These are phyloP conservation scores for Aphidius gifuensis DNA, from an alignment of 1,140 invertebrate genomes.

Conservation along the genomic window DNA sequence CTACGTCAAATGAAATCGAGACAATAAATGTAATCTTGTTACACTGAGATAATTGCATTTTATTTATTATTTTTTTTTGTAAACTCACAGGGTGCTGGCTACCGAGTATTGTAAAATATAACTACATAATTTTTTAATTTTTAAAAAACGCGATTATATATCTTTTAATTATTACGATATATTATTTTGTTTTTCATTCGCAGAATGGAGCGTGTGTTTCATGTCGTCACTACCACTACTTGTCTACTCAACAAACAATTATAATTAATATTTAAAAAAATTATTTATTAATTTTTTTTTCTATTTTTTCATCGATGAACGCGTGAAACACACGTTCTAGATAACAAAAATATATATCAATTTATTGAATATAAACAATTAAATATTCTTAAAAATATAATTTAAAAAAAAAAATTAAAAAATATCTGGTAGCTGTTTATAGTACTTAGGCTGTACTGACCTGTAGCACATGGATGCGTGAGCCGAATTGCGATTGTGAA, in stretches of 20 bases:
- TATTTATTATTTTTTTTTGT: constrained; percentile 48
- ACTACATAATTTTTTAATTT: constrained; percentile 30
- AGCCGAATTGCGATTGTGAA: constrained; percentile 44
- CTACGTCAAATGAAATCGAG: constrained; percentile 44
- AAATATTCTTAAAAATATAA: constrained; percentile 9
- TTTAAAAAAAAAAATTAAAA: constrained; percentile 16
- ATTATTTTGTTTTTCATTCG: constrained; percentile 22
- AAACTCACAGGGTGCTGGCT: constrained; percentile 53
- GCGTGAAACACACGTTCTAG: constrained; percentile 25
- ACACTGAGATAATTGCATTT: constrained; percentile 54
- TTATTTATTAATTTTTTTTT: constrained; percentile 5
- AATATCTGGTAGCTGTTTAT: constrained; percentile 48
- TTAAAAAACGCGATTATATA: constrained; percentile 3
- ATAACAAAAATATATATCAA: constrained; percentile 2
- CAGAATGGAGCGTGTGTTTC: constrained; percentile 24
- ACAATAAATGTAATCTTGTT: constrained; percentile 58
- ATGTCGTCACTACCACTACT: constrained; percentile 9
- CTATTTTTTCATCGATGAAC: constrained; percentile 9
- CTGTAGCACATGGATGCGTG: constrained; percentile 57
- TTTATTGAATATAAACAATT: neutral
- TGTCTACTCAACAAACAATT: neutral
- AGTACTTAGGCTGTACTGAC: constrained; percentile 56
- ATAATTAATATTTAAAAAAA: constrained; percentile 1
- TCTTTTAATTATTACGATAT: constrained; percentile 9
- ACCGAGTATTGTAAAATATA: constrained; percentile 43